phyloP scores from a whole-genome alignment of 2,113 vertebrate genomes.

The Corythornis madagascariensis region DNA sequence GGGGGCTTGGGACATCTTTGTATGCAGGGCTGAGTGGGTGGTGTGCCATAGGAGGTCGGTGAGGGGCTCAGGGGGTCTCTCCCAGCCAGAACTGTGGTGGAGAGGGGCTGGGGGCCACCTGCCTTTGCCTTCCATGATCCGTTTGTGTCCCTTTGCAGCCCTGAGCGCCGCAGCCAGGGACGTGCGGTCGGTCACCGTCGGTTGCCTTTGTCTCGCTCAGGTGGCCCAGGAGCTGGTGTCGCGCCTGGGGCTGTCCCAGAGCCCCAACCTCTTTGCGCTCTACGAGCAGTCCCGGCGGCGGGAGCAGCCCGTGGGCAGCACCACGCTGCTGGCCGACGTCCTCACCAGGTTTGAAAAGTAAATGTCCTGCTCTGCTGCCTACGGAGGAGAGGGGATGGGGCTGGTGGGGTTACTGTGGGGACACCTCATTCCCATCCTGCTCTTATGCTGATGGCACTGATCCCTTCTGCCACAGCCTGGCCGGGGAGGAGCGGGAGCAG shows the following conservation, averaged over 20 bases:
- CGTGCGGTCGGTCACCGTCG: conserved; percentile 22
- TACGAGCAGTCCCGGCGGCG: conserved; percentile 87
- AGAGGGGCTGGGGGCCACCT: neutral
- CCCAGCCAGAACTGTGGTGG: neutral
- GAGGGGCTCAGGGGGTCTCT: neutral
- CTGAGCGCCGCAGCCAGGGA: conserved; percentile 39
- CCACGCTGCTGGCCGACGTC: conserved; percentile 88
- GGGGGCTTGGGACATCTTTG: fast-evolving
- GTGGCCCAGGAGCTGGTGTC: conserved; percentile 88
- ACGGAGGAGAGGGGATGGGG: fast-evolving
- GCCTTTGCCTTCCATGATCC: neutral
- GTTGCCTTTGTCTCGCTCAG: conserved; percentile 72
- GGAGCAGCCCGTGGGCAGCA: conserved; percentile 85
- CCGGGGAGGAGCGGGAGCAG: conserved; percentile 76
- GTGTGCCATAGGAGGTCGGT: neutral
- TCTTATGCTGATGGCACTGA: fast-evolving
- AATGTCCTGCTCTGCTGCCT: conserved; percentile 55
- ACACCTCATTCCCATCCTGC: fast-evolving
- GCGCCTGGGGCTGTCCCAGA: conserved; percentile 87
- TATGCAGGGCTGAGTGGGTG: fast-evolving
- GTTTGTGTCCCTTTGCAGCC: conserved; percentile 53
- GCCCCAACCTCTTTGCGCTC: conserved; percentile 89
- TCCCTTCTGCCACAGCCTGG: conserved; percentile 66
- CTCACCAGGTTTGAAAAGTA: conserved; percentile 93
- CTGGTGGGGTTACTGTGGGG: neutral